phyloP scores from a whole-genome alignment of 2,888 invertebrate species.

The Pseudanteris insignis region DNA sequence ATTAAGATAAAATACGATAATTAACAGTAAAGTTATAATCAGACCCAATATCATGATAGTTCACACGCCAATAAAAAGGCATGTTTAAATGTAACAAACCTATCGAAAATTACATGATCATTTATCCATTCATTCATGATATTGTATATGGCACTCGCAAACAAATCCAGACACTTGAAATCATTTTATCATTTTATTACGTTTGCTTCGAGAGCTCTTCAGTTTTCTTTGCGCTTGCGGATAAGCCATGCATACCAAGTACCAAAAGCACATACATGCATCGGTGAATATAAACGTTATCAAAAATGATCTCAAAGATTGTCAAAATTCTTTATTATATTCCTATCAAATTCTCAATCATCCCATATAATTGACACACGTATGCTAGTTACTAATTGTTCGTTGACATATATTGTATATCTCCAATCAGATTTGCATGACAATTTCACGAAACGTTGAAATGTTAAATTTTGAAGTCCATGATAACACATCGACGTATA shows the following conservation, averaged over 20 bases:
- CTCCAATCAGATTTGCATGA: conserved; percentile 8
- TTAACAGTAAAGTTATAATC: no score
- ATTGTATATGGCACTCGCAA: conserved; percentile 37
- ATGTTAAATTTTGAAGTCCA: not conserved
- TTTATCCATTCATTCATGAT: conserved; percentile 18
- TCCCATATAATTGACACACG: not conserved
- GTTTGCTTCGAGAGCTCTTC: conserved; percentile 49
- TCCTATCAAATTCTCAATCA: not conserved
- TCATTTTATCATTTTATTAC: conserved; percentile 29
- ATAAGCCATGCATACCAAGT: conserved; percentile 50
- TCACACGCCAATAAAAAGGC: conserved; percentile 34
- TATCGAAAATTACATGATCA: conserved; percentile 17
- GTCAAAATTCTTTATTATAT: no score
- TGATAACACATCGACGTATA: conserved; percentile 28
- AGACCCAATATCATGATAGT: conserved; percentile 7
- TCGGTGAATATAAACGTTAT: conserved; percentile 1
- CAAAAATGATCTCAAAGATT: no score
- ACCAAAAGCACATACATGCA: not conserved
- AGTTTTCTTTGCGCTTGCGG: conserved; percentile 50
- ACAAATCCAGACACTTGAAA: conserved; percentile 28
- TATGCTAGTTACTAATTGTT: conserved; percentile 3
- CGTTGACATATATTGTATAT: conserved; percentile 5
- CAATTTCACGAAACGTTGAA: not conserved
- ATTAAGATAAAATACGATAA: no score
- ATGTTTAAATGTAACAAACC: conserved; percentile 40